Evolutionary conservation across 2,888 invertebrate genomes (phyloP), one percentile per base, ranked within the genome.

Genomic region (Calephelis perditalis): DNA sequence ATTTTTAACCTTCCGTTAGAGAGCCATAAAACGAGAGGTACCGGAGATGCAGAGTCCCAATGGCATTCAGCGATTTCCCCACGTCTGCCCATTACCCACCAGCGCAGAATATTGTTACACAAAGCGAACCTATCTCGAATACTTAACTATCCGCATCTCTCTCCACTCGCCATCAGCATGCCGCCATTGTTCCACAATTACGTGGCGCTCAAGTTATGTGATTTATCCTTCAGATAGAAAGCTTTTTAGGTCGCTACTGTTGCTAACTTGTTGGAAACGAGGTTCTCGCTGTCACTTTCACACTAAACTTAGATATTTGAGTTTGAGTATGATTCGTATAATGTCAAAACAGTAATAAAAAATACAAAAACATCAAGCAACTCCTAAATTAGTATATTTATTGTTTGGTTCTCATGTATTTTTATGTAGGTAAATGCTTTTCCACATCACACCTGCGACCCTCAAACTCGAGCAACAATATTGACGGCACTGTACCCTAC

Each of bases 71-170:
- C 26, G 52, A 11, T 52, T 52, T 52, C 49, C 35, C 49, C 49
- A 52, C 26, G 35, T 52, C 26, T 26, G 26, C 49, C 15, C 49
- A 49, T 49, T 49, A 49, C 26, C 8, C 49, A 52, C 10, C 49
- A 52, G 35, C 49, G 49, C 49, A 52, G 52, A 40, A 35, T 35
- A 52, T 52, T 52, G 52, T 52, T 52, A 52, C 52, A 52, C 52
- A 52, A 36, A 52, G 5, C 52, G 52, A 11, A 52, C 26, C 11
- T 35, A 52, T 9, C 3, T 6, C 9, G 52, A 52, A 52, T 52
- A 52, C 52, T 26, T 52, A 52, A 52, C 52, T 52, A 52, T 52
- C 35, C 10, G 52, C 15, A n/a, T n/a, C n/a, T n/a, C n/a, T n/a
- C n/a, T n/a, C n/a, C n/a, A n/a, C 15, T 15, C 26, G 26, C 6